Conservation (phyloP, 2,888 invertebrate genomes). For the Schizotus pectinicornis region DNA sequence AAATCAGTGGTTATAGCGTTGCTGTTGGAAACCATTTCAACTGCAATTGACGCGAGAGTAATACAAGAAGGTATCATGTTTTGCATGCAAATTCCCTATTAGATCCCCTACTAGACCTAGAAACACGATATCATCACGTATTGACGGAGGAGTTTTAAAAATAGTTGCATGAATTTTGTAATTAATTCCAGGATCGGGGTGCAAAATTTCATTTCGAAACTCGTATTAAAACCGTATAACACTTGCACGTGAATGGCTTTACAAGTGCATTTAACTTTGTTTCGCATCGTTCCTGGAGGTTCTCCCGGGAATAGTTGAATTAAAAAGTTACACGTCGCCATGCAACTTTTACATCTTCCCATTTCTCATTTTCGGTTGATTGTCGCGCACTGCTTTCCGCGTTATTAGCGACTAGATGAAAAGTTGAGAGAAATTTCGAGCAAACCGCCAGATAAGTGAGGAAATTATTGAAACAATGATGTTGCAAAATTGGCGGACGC, state of each 20-base stretch:
- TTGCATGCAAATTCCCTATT: constrained; percentile 26
- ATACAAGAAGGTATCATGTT: constrained; percentile 27
- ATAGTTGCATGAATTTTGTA: background rate
- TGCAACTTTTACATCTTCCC: background rate
- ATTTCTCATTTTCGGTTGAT: background rate
- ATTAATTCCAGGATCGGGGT: too few species aligned
- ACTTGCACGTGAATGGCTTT: too few species aligned
- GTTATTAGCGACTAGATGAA: too few species aligned
- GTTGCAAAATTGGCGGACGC: too few species aligned
- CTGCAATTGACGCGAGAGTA: constrained; percentile 20
- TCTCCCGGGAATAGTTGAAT: background rate
- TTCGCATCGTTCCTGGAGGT: background rate
- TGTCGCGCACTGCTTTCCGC: background rate
- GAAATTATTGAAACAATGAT: too few species aligned
- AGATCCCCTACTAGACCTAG: background rate
- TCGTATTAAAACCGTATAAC: too few species aligned
- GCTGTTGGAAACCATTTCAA: constrained; percentile 17
- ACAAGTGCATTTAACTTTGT: constrained; percentile 2
- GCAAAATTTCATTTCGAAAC: too few species aligned
- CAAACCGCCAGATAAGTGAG: too few species aligned
- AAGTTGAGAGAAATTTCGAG: too few species aligned
- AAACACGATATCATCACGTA: background rate
- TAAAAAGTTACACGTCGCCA: constrained; percentile 1
- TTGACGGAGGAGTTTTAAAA: background rate
- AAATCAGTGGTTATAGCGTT: constrained; percentile 22